phyloP scores from a whole-genome alignment of 2,797 vertebrate species.

The Enteromius radiatus region DNA sequence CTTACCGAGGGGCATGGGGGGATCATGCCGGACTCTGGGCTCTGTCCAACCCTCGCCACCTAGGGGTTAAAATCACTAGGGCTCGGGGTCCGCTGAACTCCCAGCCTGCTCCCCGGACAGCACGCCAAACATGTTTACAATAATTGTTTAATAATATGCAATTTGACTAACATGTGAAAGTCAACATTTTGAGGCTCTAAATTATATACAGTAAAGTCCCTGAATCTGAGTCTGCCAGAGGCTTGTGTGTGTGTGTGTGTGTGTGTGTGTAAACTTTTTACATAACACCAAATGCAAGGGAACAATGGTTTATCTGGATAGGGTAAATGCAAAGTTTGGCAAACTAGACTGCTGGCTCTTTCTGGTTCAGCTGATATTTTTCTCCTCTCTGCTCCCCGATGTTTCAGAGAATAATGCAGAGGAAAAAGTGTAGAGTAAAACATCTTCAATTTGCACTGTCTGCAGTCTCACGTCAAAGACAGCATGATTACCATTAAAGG shows the following conservation, averaged over 20 bases:
- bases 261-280: not conserved
- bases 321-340: not conserved
- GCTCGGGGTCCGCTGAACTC: too few species aligned
- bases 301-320: not conserved
- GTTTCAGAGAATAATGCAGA: not conserved
- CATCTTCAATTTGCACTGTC: not conserved
- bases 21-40: too few species aligned
- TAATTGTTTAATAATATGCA: too few species aligned
- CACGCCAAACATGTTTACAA: too few species aligned
- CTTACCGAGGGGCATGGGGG: too few species aligned
- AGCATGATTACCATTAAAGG: not conserved
- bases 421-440: not conserved
- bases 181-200: not conserved
- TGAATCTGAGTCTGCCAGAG: not conserved
- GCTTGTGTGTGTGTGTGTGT: not conserved
- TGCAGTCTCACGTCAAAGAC: not conserved
- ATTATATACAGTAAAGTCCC: not conserved
- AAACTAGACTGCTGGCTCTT: not conserved
- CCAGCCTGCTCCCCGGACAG: too few species aligned
- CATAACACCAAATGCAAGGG: not conserved
- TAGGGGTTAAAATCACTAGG: too few species aligned
- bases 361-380: not conserved
- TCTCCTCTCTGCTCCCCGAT: not conserved
- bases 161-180: not conserved
- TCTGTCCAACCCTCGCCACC: too few species aligned